Conservation (phyloP, 2,888 invertebrate species). For the Elaeidobius kamerunicus region DNA sequence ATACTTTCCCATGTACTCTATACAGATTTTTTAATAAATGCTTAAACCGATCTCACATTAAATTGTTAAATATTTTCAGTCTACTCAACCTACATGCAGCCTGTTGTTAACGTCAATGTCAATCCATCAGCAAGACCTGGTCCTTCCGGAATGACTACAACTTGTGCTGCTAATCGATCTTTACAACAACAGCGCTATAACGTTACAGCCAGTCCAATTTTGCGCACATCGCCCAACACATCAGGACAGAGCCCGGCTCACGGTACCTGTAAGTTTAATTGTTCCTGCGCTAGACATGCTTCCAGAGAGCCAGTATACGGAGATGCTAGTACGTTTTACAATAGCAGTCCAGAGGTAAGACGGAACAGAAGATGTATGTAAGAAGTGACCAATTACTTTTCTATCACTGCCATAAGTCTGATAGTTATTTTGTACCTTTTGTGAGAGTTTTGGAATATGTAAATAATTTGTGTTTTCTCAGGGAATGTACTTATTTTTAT, state of each 20-base stretch:
- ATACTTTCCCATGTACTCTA: no score
- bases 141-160: conserved; percentile 7
- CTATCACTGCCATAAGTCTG: conserved; percentile 4
- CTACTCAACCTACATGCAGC: conserved; percentile 47
- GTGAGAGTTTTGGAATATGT: not conserved
- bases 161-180: conserved; percentile 27
- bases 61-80: no score
- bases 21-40: not conserved
- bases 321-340: conserved; percentile 44
- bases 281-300: conserved; percentile 29
- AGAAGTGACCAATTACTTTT: conserved; percentile 9
- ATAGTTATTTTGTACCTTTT: not conserved
- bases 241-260: conserved; percentile 7
- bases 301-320: conserved; percentile 44
- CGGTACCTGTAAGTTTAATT: conserved; percentile 20
- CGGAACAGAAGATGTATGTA: conserved; percentile 45
- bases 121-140: conserved; percentile 27
- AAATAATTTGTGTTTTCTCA: conserved; percentile 11
- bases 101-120: conserved; percentile 46
- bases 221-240: conserved; percentile 22
- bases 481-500: conserved; percentile 9
- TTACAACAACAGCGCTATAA: not conserved
- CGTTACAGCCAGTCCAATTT: conserved; percentile 10
- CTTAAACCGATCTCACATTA: no score
- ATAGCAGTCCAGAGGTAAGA: conserved; percentile 45